Base-by-base conservation (phyloP, 1,140 invertebrate species). In the Plutomurus gul region DNA sequence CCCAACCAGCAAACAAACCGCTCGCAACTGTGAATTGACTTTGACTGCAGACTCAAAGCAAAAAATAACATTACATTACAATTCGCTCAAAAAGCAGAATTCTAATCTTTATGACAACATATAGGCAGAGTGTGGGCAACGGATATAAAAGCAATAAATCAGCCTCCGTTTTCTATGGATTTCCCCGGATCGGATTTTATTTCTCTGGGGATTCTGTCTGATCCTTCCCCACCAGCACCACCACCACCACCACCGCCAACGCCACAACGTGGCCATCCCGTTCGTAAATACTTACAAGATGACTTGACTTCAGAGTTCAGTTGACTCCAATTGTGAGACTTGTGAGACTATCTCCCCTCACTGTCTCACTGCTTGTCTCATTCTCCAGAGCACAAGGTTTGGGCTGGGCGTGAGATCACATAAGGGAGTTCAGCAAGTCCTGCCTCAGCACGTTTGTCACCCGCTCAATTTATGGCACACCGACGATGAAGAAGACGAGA, bases 71-170 rank as follows among this genome's bases (percentile, higher is more conserved):
- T 65, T 65, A 72, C 36, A 72, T 72, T 72, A 72, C 70, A 72
- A 72, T 72, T 72, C 70, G 36, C 40, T 72, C 70, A 72, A 72
- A 72, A 72, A 72, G 39, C 70, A 72, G 70, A 72, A 72, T 72
- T 72, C 70, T 39, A 72, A 72, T 72, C 70, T 72, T 43, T 72
- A 72, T 72, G 70, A 72, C 70, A 72, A 72, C 70, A 72, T 43
- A n/a, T 22, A 39, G 36, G 39, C 39, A 72, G 39, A 72, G 70
- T 40, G 70, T 72, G 25, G 70, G 39, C 13, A 39, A 27, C 70
- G 70, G 70, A 72, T 72, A 72, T 72, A 72, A 72, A 72, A 72
- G 70, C 40, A 46, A 72, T 72, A 72, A 72, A 72, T 72, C 70
- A 72, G 70, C 37, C 70, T 43, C 18, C 16, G 27, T 65, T 65